Conservation (phyloP, 2,797 vertebrate genomes). For the Sebastes trivittatus region DNA sequence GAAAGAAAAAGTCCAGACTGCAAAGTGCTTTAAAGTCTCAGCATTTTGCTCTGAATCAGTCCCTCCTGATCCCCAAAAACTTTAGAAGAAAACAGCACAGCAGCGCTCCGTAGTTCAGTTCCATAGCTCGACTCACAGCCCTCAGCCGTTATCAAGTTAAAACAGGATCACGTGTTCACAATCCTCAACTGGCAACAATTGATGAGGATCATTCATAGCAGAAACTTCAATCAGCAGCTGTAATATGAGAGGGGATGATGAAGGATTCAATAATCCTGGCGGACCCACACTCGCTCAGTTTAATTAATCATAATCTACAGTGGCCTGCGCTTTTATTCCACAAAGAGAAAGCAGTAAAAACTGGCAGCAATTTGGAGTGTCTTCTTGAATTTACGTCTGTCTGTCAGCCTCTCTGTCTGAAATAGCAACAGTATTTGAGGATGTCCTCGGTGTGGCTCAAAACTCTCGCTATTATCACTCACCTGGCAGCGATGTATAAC, state of each 20-base stretch:
- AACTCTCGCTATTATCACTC: conserved; percentile 46
- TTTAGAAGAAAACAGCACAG: conserved; percentile 31
- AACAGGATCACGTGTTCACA: conserved; percentile 24
- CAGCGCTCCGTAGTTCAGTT: conserved; percentile 25
- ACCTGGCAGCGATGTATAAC: conserved; percentile 96
- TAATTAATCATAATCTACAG: conserved; percentile 32
- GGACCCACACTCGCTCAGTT: conserved; percentile 7
- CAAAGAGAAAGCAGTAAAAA: neutral
- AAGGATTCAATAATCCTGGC: conserved; percentile 37
- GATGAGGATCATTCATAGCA: conserved; percentile 25
- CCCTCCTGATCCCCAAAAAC: conserved; percentile 28
- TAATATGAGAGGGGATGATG: conserved; percentile 24
- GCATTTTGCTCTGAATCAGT: conserved; percentile 35
- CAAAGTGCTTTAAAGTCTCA: conserved; percentile 36
- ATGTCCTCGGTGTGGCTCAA: too few relatives aligned
- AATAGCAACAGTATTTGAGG: neutral
- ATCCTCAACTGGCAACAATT: conserved; percentile 18
- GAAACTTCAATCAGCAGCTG: conserved; percentile 28
- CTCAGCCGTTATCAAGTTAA: conserved; percentile 24
- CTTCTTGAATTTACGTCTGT: neutral
- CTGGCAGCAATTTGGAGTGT: neutral
- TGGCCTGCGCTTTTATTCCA: neutral
- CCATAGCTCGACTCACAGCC: neutral
- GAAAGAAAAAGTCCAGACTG: conserved; percentile 36
- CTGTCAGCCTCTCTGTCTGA: neutral